phyloP scores from a whole-genome alignment of 53 echinoderm and acorn worm species.

The Luidia sarsii region DNA sequence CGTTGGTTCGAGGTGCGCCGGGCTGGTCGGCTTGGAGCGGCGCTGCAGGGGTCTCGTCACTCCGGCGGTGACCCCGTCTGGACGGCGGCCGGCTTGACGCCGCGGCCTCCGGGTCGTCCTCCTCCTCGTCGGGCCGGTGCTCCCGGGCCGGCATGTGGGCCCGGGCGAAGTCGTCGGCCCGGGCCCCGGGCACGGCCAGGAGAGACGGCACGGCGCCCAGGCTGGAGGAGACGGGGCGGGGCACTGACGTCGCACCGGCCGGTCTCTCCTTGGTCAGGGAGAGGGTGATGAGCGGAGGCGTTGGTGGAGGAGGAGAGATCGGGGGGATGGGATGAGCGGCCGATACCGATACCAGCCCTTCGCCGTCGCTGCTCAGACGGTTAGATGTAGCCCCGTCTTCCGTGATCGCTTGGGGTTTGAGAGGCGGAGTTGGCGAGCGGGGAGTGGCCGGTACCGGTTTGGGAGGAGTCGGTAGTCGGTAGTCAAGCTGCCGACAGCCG shows the following conservation, averaged over 20 bases:
- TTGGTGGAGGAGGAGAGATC: no score
- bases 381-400: background rate
- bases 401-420: background rate
- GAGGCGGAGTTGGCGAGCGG: background rate
- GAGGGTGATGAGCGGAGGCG: background rate
- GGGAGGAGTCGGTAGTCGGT: no score
- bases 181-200: constrained; percentile 9
- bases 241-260: no score
- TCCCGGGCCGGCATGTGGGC: background rate
- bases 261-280: no score
- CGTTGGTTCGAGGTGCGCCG: no score
- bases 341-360: background rate
- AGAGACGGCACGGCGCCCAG: background rate
- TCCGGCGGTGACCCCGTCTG: background rate
- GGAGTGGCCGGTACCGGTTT: background rate
- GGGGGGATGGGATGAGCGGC: background rate
- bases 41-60: background rate
- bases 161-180: background rate
- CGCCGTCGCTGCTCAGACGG: background rate
- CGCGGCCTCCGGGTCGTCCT: background rate
- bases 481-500: no score
- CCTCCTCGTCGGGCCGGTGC: background rate
- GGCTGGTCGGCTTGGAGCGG: background rate
- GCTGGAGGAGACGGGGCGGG: no score
- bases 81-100: no score